Evolutionary conservation across 1,140 invertebrate genomes (phyloP), one percentile per base, ranked within the genome.

Genomic region (Drosophila repleta): DNA sequence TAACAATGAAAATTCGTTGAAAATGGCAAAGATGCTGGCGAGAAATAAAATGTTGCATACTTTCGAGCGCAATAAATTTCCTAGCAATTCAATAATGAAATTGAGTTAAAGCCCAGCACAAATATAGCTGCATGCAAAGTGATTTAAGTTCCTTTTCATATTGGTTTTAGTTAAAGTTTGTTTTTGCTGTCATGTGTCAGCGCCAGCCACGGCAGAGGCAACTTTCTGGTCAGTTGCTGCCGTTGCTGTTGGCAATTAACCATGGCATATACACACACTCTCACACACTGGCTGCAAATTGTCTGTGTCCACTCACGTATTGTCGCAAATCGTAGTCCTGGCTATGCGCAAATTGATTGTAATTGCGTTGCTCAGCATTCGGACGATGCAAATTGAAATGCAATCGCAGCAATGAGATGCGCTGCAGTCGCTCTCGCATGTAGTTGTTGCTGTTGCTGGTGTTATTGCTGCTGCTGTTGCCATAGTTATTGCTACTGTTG

Each of bases 311-410:
- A 80, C 77, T 76, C 77, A 80, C 77, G 71, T 80, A 72, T 80
- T 76, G 66, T 65, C 77, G 45, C 65, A 67, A 43, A 67, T 67
- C 51, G 67, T 29, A 53, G 58, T 76, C 66, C 78, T 60, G 77
- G 29, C 76, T 56, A 39, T 67, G 11, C 55, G 21, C 62, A 76
- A 71, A 80, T 69, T 79, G 76, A 79, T 79, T 74, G 60, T 71
- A 46, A 61, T 66, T 60, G 73, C 63, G 62, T 41, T 70, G 58
- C 26, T 29, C 51, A 18, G 53, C 51, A 13, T 43, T 18, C 62
- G 62, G 32, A 39, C 56, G 45, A 60, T 63, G 73, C 67, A 76
- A 80, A 81, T 80, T 81, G 67, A 81, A 80, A 73, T 68, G 78
- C 67, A 63, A 80, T 64, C 67, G 78, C 58, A 64, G 55, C 78